Conservation (phyloP, 2,113 vertebrate species). For the Tricholaema leucomelas region DNA sequence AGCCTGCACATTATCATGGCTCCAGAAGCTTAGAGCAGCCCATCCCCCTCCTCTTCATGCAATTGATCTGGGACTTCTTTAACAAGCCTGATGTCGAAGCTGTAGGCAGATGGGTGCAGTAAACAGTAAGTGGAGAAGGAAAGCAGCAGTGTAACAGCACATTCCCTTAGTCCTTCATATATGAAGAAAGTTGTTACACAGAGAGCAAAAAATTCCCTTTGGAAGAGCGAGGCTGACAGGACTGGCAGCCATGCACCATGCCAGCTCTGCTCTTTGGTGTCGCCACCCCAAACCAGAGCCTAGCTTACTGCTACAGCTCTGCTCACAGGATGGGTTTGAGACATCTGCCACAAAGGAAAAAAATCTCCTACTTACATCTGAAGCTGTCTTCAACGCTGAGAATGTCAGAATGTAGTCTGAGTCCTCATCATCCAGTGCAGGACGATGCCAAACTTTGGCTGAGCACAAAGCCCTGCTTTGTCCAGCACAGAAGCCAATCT, state of each 20-base stretch:
- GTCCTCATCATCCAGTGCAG: neutral
- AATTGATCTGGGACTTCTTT: neutral
- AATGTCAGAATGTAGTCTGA: neutral
- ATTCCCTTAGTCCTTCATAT: neutral
- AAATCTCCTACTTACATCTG: neutral
- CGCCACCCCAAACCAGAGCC: neutral
- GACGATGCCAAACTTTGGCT: neutral
- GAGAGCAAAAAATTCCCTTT: neutral
- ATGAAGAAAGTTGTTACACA: neutral
- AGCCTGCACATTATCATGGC: neutral
- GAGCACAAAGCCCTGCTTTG: neutral
- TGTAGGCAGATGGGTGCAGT: neutral
- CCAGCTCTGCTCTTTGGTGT: neutral
- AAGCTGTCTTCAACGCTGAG: neutral
- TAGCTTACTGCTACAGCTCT: neutral
- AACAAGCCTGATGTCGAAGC: neutral
- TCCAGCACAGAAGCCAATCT: neutral
- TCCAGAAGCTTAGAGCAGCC: neutral
- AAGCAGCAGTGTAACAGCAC: neutral
- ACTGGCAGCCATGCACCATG: neutral
- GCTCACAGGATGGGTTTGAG: neutral
- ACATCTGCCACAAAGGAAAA: neutral
- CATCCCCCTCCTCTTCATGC: neutral
- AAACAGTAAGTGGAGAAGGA: neutral
- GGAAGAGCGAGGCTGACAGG: neutral